Conservation (phyloP, 2,888 invertebrate genomes). For the Conus canariensis region DNA sequence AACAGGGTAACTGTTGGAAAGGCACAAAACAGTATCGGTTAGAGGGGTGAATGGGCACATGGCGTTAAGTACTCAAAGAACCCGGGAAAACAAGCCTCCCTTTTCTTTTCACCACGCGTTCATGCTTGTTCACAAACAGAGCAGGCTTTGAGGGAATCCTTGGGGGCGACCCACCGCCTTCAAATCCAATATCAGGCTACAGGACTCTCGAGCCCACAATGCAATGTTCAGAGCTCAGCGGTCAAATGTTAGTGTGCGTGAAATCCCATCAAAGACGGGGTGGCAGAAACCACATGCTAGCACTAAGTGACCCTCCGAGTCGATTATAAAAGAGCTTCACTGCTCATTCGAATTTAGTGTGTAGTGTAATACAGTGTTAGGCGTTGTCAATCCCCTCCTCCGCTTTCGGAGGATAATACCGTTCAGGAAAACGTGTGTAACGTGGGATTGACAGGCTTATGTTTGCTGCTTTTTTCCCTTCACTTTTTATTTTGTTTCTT, state of each 20-base stretch:
- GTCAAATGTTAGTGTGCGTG: constrained; percentile 25
- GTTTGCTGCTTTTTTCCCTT: not conserved
- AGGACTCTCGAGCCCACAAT: not conserved
- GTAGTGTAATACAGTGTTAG: not conserved
- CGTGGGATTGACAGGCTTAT: not conserved
- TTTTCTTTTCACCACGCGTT: constrained; percentile 7
- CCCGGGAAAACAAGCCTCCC: not conserved
- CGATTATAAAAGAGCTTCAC: constrained; percentile 11
- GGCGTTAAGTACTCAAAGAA: constrained; percentile 8
- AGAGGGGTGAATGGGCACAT: not conserved
- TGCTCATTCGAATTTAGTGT: not conserved
- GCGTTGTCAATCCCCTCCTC: not conserved
- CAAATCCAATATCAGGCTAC: constrained; percentile 10
- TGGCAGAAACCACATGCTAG: not conserved
- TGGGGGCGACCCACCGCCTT: constrained; percentile 15
- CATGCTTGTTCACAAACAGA: constrained; percentile 28
- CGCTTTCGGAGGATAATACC: not conserved
- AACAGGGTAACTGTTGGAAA: not conserved
- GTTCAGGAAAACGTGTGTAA: not conserved
- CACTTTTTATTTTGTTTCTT: too few species aligned
- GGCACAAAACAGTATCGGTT: constrained; percentile 26
- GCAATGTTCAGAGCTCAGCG: not conserved
- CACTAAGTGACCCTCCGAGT: not conserved
- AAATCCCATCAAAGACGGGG: not conserved
- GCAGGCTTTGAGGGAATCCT: not conserved